Base-by-base conservation (phyloP, 2,113 vertebrate species). In the Onychostoma macrolepis region DNA sequence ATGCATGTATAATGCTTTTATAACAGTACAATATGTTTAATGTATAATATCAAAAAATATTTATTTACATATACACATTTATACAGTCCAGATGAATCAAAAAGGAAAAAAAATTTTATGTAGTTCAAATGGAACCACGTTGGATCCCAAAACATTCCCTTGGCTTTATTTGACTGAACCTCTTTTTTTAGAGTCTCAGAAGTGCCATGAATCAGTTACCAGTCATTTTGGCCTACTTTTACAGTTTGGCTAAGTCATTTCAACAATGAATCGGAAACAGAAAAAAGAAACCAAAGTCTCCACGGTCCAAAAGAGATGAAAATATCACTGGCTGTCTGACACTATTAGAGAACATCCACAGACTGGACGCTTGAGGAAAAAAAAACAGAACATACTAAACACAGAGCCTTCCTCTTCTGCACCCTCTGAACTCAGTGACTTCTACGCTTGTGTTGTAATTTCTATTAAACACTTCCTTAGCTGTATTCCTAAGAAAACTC, bases 271-370 rank as follows among this genome's bases (percentile, higher is more conserved):
- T 78, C 76, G 80, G 50, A 83, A 85, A 50, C 4, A 26, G 71
- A 45, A 80, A 72, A 41, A 36, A 58, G 84, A 80, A 89, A 85
- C 71, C 85, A 13, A 77, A 71, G 79, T 33, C 30, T 58, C 45
- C 43, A 38, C 3, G 48, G 50, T 85, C 21, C 71, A 76, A 53
- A 80, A 19, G 8, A 50, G 30, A 48, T 67, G 36, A 78, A 77
- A 24, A 28, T 53, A 84, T 71, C 26, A 12, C 10, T 26, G 15
- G 48, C 17, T 58, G 38, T 26, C 61, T 48, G 50, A 41, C 26
- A 43, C 36, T 58, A 41, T 33, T 19, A 79, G 36, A 71, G 1
- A 28, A 74, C 72, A 30, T 28, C 50, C 75, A 79, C 28, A 53
- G 12, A 80, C 56, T 80, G 78, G 78, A 80, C 56, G 38, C 33